Conservation (phyloP, 2,888 invertebrate genomes). For the Tetragnatha montana region DNA sequence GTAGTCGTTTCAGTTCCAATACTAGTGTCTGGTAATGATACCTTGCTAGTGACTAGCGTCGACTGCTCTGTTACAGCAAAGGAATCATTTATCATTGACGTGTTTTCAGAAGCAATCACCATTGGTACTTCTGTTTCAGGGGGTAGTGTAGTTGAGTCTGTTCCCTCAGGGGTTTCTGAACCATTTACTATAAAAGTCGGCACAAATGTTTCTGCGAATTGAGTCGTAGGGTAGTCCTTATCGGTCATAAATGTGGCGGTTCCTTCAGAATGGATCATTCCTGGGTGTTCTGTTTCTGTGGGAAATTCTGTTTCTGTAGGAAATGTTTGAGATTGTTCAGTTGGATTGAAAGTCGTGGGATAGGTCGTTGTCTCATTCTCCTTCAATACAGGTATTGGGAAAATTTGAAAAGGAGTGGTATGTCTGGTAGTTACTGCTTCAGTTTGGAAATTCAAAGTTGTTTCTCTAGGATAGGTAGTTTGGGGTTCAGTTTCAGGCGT, state of each 20-base stretch:
- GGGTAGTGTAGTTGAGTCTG: not conserved
- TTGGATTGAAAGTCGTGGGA: not conserved
- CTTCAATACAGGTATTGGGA: not conserved
- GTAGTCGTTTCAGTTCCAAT: conserved; percentile 1
- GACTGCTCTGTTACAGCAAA: not conserved
- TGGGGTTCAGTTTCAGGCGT: not conserved
- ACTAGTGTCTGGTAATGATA: not conserved
- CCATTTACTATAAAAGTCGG: not conserved
- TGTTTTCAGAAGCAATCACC: not conserved
- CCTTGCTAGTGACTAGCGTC: not conserved
- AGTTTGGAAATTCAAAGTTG: conserved; percentile 9
- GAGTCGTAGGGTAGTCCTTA: not conserved
- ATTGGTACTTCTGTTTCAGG: not conserved
- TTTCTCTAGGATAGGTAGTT: conserved; percentile 3
- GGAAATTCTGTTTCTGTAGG: not conserved
- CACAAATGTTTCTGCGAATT: not conserved
- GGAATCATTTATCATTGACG: not conserved
- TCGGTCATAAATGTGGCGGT: not conserved
- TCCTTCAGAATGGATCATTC: not conserved
- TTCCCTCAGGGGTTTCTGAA: not conserved
- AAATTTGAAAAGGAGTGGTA: not conserved
- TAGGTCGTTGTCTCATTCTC: not conserved
- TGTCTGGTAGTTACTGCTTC: not conserved
- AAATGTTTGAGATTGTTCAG: not conserved
- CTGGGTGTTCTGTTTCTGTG: not conserved